Conservation (phyloP, 1,140 invertebrate species). For the Cydia fagiglandana region DNA sequence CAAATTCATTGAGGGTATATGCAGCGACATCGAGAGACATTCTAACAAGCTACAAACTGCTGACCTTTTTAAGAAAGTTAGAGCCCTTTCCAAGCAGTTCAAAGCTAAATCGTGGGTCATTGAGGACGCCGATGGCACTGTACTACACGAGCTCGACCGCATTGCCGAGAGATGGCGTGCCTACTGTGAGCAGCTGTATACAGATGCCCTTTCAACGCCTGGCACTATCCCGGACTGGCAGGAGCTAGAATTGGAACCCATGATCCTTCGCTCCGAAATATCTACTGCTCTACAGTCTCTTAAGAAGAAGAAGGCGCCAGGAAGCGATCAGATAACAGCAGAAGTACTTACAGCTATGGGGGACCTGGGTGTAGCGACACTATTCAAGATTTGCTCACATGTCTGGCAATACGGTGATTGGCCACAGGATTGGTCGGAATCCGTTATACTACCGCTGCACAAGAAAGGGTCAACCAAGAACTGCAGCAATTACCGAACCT, state of each 20-base stretch:
- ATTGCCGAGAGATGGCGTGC: no score
- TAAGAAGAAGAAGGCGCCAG: slow-evolving; percentile 26
- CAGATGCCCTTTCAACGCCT: slow-evolving; percentile 34
- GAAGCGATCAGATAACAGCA: slow-evolving; percentile 25
- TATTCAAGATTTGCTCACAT: no score
- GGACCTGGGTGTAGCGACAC: background rate
- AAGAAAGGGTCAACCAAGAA: no score
- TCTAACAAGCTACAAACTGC: slow-evolving; percentile 28
- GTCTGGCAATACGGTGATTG: no score
- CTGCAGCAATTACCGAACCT: no score
- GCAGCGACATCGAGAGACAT: background rate
- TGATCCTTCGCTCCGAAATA: slow-evolving; percentile 25
- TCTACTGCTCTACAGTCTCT: slow-evolving; percentile 10
- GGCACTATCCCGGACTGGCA: background rate
- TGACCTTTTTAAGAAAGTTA: slow-evolving; percentile 38
- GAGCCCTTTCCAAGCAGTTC: background rate
- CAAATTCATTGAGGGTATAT: background rate
- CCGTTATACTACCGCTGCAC: no score
- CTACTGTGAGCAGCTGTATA: slow-evolving; percentile 36
- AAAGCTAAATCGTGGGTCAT: no score
- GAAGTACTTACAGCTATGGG: slow-evolving; percentile 23
- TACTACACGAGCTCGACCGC: no score
- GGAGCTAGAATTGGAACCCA: slow-evolving; percentile 7
- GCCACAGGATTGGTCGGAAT: no score
- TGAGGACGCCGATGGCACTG: no score